Base-by-base conservation (phyloP, 2,113 vertebrate species). In the Prietella phreatophila region DNA sequence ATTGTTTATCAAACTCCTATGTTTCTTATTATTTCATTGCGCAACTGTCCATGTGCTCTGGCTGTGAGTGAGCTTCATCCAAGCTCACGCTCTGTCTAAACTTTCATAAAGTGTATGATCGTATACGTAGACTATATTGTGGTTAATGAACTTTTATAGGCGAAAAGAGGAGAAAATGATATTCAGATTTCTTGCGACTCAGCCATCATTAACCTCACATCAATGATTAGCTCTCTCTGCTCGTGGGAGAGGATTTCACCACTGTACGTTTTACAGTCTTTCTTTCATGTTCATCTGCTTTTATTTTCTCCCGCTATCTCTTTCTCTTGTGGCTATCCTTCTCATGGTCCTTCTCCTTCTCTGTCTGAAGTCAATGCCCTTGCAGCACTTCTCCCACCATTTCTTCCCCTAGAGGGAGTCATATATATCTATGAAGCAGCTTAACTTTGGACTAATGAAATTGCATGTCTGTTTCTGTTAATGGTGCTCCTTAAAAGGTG, bases 231-330 rank as follows among this genome's bases (percentile, higher is more conserved):
- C 69, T 58, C 50, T 87, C 17, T 84, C 69, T 89, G 79, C 87
- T 82, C 55, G 33, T 75, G 88, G 76, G 86, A 88, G 86, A 78
- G 84, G 84, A 91, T 89, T 90, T 91, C 79, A 84, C 63, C 65
- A 67, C 63, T 81, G 71, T 86, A 89, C 84, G 69, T 91, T 89
- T 89, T 36, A 89, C 63, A 53, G 47, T 71, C 76, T 88, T 75
- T 47, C 73, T 82, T 88, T 56, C 85, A 82, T 86, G 55, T 33
- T 30, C 79, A 84, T 33, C 61, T 39, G n/a, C 53, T 85, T 88
- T 83, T 75, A 42, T 90, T 86, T 84, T 36, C 78, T 79, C 17
- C 47, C 80, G 60, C 67, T 86, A 47, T 80, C 63, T 69, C 22
- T 84, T 78, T 85, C 84, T 86, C 67, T 75, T 36, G 47, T 58